Percentiles rank a stretch among this genome's conserved stretches.
phyloP scores from a whole-genome alignment of 2,888 invertebrate genomes.

The Subacronicta megacephala region DNA sequence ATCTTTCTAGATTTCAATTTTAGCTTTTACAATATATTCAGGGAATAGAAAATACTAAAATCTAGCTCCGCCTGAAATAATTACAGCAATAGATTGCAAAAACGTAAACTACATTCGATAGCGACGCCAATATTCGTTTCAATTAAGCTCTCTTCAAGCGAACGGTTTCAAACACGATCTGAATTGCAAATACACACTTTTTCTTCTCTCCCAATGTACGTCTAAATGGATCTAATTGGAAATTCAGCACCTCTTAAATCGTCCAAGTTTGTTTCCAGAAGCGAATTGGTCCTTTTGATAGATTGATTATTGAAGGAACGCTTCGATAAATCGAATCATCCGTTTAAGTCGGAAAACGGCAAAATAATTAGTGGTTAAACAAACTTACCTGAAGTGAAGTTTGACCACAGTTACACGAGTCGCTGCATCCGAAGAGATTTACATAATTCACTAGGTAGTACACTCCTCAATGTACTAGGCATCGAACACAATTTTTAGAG shows the following conservation, averaged over 20 bases:
- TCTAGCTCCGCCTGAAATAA: constrained; percentile 13
- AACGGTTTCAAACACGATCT: constrained; percentile 73
- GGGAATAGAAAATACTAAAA: not conserved
- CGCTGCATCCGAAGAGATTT: too few relatives aligned
- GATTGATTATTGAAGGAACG: constrained; percentile 24
- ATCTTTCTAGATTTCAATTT: too few relatives aligned
- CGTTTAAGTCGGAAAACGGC: too few relatives aligned
- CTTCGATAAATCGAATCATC: constrained; percentile 25
- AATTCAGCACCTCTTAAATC: constrained; percentile 68
- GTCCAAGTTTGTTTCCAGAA: constrained; percentile 49
- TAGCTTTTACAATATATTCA: too few relatives aligned
- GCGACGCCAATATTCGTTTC: constrained; percentile 72
- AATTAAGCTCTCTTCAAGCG: constrained; percentile 78
- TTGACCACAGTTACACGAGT: too few relatives aligned
- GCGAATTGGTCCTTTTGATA: constrained; percentile 55
- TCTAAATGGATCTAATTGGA: constrained; percentile 77
- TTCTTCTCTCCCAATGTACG: constrained; percentile 67
- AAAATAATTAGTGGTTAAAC: too few relatives aligned
- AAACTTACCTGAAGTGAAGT: too few relatives aligned
- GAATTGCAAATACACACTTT: constrained; percentile 81
- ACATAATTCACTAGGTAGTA: too few relatives aligned
- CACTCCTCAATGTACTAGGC: too few relatives aligned
- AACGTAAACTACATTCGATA: constrained; percentile 41
- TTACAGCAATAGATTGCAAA: constrained; percentile 41
- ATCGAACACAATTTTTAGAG: too few relatives aligned